Base-by-base conservation (phyloP, 1,140 invertebrate species). In the Plectus sambesii region DNA sequence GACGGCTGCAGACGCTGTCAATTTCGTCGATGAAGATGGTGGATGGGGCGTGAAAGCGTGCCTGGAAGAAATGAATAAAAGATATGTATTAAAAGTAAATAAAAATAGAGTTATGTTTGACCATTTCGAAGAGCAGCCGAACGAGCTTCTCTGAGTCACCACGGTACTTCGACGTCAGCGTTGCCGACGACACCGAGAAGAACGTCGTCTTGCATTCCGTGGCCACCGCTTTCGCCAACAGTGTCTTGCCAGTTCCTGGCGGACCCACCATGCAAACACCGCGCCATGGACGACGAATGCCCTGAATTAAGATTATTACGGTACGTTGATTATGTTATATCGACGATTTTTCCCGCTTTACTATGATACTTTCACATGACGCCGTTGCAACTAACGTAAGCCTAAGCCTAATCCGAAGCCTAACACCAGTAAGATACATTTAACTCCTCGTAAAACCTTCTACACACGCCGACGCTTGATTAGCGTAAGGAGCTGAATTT, bases 21-120 rank as follows among this genome's bases (percentile, higher is more conserved):
- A 99, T 98, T 78, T 99, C 94, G 74, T 99, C 94, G 50, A 99
- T 92, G 72, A 99, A 99, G 60, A 99, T 97, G 35, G 92, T 98
- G 63, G 87, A 90, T 12, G 94, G 94, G 42, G 94, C 90, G 78
- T 98, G 94, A 76, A 94, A 97, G 58, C 92, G 76, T 3, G 92
- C 92, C 85, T 87, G 70, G 23, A 74, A 54, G 26, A 55, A 29
- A 58, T 42, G 4, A 24, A 49, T n/a, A 8, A 4, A 38, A 17
- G 46, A 54, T 27, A 42, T 37, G 9, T 22, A 43, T 42, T 52
- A 9, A 24, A 42, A 33, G 43, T 25, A 27, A 6, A 58, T 17
- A 20, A 29, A n/a, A 19, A 39, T 2, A n/a, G n/a, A 2, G 1
- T 26, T 1, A 12, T 30, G 19, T 35, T 70, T 72, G 73, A 85